Conservation (phyloP, 2,113 vertebrate genomes). For the Aleadryas rufinucha region DNA sequence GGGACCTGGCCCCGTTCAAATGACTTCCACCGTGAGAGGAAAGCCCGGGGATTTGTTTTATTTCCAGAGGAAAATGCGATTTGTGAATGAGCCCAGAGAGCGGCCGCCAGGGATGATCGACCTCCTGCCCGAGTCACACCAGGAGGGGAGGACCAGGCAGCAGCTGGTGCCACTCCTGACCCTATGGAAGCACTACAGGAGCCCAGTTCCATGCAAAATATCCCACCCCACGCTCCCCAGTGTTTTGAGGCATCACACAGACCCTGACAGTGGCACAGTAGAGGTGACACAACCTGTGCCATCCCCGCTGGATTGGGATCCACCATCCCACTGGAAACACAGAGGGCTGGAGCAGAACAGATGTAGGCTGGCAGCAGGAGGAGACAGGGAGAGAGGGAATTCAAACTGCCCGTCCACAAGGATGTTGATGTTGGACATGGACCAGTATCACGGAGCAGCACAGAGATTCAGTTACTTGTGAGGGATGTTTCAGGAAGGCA, state of each 20-base stretch:
- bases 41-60: neutral
- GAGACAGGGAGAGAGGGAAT: neutral
- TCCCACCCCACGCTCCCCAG: fast-evolving
- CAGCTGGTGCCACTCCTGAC: neutral
- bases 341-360: neutral
- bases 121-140: neutral
- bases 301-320: neutral
- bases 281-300: neutral
- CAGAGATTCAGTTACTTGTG: neutral
- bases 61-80: neutral
- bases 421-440: neutral
- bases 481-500: neutral
- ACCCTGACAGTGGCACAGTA: fast-evolving
- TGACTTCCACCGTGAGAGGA: neutral
- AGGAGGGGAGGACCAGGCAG: neutral
- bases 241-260: neutral
- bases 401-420: neutral
- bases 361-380: neutral
- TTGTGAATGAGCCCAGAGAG: constrained; percentile 1
- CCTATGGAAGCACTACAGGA: fast-evolving
- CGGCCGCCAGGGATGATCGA: neutral
- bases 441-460: neutral
- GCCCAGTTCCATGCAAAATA: neutral
- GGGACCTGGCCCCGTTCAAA: neutral
- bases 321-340: neutral